Evolutionary conservation across 2,113 vertebrate genomes (phyloP), one percentile per base, ranked within the genome.

Genomic region (Panthera tigris): DNA sequence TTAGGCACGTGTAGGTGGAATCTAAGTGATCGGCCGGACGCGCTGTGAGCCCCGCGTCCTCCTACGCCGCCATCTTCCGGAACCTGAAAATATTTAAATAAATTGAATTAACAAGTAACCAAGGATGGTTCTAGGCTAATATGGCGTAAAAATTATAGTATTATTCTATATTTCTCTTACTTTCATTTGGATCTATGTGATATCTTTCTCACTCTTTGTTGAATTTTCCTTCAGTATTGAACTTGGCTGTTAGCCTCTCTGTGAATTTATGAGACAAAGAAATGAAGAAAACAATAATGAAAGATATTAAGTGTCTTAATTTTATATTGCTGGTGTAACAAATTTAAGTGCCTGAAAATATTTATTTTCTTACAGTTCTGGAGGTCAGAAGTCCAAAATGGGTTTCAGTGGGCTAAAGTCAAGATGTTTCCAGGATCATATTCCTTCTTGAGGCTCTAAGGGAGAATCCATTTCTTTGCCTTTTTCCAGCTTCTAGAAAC

Each of bases 211-310:
- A 52, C 0, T 16, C 29, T 91, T 74, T 83, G 76, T 41, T 94
- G 61, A 83, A 82, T 36, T 96, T 69, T 68, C 31, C 31, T 57
- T 63, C 36, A 29, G 25, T 55, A 48, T 55, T 65, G 18, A 25
- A 88, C 23, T 74, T 92, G 45, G 36, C 71, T 74, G 1, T 39
- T 80, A 71, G 33, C 0, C n/a, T 92, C 25, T 92, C 82, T 82
- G 29, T 82, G n/a, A 85, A 89, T 63, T 96, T 92, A 92, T 33
- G 71, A 89, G 57, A 29, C 39, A 91, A 95, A 91, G 41, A 89
- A 84, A 89, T n/a, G 79, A 92, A 92, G 71, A 78, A 68, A 57
- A 57, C 48, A 66, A 74, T 79, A 39, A 66, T 66, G 65, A 65
- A 92, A 85, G 41, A 66, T 89, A 65, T 92, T 84, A 63, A 13